phyloP scores from a whole-genome alignment of 2,797 vertebrate genomes.

The Microcaecilia unicolor region DNA sequence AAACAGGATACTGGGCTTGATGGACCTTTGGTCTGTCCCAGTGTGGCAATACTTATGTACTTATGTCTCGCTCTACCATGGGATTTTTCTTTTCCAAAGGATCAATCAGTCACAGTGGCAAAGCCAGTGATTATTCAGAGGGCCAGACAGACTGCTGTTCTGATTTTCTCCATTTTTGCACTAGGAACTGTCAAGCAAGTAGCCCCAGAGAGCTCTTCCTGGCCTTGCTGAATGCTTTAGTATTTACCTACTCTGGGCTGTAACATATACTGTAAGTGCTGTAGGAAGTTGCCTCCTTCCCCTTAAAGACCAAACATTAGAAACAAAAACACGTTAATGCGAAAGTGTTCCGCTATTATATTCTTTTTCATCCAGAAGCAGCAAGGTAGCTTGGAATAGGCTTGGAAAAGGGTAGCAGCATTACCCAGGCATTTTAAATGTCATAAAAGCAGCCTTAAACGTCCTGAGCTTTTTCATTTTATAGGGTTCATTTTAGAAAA shows the following conservation, averaged over 20 bases:
- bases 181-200: too few relatives aligned
- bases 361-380: not conserved
- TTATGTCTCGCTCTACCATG: too few relatives aligned
- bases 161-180: too few relatives aligned
- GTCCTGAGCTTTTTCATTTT: constrained; percentile 4
- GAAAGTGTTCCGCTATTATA: constrained; percentile 5
- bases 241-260: not conserved
- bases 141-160: too few relatives aligned
- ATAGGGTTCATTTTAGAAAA: constrained; percentile 7
- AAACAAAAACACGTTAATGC: constrained; percentile 7
- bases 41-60: too few relatives aligned
- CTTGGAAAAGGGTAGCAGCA: constrained; percentile 2
- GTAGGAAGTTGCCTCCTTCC: too few relatives aligned
- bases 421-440: constrained; percentile 8
- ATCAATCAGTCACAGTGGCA: constrained; percentile 9
- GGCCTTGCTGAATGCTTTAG: not conserved
- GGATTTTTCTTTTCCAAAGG: too few relatives aligned
- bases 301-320: too few relatives aligned
- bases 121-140: not conserved
- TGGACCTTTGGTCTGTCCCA: too few relatives aligned
- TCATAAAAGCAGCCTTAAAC: constrained; percentile 1
- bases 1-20: too few relatives aligned
- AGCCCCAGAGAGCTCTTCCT: constrained; percentile 6
- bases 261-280: not conserved
- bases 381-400: constrained; percentile 4